Conservation (phyloP, 2,888 invertebrate genomes). For the Pomacea canaliculata region DNA sequence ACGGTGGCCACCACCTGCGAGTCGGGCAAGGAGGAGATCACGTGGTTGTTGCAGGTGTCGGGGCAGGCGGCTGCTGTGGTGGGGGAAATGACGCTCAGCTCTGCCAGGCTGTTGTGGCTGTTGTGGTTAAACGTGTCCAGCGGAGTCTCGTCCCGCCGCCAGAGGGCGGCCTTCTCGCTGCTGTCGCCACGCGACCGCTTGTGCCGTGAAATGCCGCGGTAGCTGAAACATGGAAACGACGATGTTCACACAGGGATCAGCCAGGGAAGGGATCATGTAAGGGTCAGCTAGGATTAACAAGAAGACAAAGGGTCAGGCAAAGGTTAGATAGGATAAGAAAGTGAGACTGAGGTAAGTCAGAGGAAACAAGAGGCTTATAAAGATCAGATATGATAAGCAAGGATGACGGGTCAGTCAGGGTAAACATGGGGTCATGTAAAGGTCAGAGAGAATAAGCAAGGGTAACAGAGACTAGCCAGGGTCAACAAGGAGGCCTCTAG, state of each 20-base stretch:
- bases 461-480: no score
- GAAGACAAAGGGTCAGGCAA: no score
- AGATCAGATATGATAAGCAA: no score
- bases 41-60: not conserved
- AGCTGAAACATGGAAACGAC: constrained; percentile 25
- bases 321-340: no score
- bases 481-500: no score
- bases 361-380: no score
- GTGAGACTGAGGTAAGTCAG: no score
- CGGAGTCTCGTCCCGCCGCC: constrained; percentile 36
- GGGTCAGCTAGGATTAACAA: not conserved
- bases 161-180: constrained; percentile 36
- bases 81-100: constrained; percentile 14
- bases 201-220: constrained; percentile 33
- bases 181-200: constrained; percentile 29
- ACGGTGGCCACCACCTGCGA: constrained; percentile 30
- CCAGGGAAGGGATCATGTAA: not conserved
- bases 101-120: constrained; percentile 32
- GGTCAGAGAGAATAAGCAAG: no score
- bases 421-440: no score
- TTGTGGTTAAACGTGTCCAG: constrained; percentile 34
- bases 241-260: not conserved
- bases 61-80: not conserved
- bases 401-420: no score
- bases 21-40: not conserved